Evolutionary conservation across 2,797 vertebrate genomes (phyloP), one percentile per base, ranked within the genome.

Genomic region (Coccyzus lansbergi): DNA sequence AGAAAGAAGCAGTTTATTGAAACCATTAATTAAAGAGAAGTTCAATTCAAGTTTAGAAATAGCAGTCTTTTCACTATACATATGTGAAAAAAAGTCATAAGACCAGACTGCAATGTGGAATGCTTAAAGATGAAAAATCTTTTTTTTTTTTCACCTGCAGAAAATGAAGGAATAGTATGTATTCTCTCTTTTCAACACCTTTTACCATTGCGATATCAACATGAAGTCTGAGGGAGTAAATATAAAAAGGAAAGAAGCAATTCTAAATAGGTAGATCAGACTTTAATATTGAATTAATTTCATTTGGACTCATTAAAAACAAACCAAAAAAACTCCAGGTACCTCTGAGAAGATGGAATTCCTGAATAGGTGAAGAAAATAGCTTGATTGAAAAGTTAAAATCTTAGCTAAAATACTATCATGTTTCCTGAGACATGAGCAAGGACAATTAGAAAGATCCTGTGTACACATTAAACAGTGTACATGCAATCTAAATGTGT

Each of bases 1-100:
- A 48, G 70, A 53, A 34, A 68, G 91, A 87, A 88, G 29, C 21
- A 83, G 58, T 65, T 55, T 93, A 86, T 93, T 93, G 71, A 77
- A 93, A 60, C 42, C 60, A 72, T 86, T 83, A 83, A 68, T 76
- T 96, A 96, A 60, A 64, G 28, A 78, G 4, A 5, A 15, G 4
- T 46, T 72, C 22, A 53, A 8, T 26, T 55, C 58, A 31, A 59
- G 33, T 14, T 49, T 72, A 40, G 38, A 28, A 92, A 64, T 83
- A 84, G 26, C n/a, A 80, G 15, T n/a, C 44, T 63, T 89, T 85
- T 62, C 56, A 83, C 69, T 91, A 79, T 10, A 60, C 40, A 2
- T 36, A 3, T 18, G 17, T 65, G 85, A 82, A 76, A 36, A 29
- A 7, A 84, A 92, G 80, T 36, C 25, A 82, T 36, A 72, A 82